These are phyloP conservation scores for Manis crassicaudata DNA, from an alignment of 2,797 vertebrate species.

Conservation along the genomic window DNA sequence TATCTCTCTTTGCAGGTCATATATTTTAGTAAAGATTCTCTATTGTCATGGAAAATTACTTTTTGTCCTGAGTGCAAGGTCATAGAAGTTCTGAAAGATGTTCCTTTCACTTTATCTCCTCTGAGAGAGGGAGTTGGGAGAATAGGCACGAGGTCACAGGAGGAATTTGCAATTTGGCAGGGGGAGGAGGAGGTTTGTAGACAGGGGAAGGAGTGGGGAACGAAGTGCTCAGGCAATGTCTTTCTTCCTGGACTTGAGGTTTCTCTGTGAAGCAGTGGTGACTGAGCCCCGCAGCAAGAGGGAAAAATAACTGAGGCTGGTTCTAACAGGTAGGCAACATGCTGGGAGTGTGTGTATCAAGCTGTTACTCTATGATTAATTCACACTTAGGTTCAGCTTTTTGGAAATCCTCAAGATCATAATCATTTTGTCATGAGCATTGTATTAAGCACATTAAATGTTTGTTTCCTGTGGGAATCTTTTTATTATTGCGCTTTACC, in stretches of 20 bases:
- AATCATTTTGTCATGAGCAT: not conserved
- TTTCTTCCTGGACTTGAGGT: not conserved
- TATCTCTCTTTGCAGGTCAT: not conserved
- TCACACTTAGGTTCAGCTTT: not conserved
- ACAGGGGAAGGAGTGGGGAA: not conserved
- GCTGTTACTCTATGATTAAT: not conserved
- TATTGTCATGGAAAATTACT: conserved; percentile 49
- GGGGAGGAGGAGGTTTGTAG: not conserved
- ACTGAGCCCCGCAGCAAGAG: not conserved
- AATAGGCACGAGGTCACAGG: not conserved
- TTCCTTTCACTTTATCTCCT: not conserved
- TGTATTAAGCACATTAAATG: not conserved
- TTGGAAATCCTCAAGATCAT: not conserved
- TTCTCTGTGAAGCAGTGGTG: not conserved
- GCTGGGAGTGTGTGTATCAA: not conserved
- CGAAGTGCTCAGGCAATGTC: not conserved
- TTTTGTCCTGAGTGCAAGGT: not conserved
- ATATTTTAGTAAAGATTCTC: conserved; percentile 38
- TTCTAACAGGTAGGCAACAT: not conserved
- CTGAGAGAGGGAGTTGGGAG: not conserved
- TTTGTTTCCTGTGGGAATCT: not conserved
- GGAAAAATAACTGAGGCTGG: not conserved
- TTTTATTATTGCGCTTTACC: not conserved
- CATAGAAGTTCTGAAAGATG: not conserved
- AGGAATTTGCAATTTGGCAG: not conserved